These are phyloP conservation scores for Rugalucina vietnamica DNA, from an alignment of 2,888 invertebrate genomes.

Conservation along the genomic window DNA sequence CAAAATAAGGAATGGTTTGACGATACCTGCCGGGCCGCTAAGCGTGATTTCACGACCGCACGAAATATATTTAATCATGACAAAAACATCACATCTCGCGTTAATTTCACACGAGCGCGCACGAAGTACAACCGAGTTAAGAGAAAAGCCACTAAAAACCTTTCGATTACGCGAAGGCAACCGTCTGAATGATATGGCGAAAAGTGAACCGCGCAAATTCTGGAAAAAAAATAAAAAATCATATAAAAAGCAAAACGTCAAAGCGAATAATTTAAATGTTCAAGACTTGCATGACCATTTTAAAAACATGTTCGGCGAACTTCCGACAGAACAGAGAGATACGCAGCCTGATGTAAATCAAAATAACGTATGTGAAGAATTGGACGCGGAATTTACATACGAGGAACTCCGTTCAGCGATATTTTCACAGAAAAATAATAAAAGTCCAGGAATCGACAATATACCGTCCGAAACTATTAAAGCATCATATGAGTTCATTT, in stretches of 20 bases:
- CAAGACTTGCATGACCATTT: background rate
- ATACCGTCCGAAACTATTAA: slow-evolving; percentile 18
- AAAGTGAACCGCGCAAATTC: background rate
- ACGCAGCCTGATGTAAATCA: background rate
- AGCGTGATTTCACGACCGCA: too few species aligned
- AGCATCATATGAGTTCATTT: slow-evolving; percentile 12
- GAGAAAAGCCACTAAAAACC: background rate
- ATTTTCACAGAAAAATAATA: slow-evolving; percentile 13
- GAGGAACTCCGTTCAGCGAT: background rate
- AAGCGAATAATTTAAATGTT: background rate
- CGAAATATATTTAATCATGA: too few species aligned
- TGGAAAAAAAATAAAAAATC: background rate
- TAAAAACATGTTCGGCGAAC: background rate
- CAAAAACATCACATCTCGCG: too few species aligned
- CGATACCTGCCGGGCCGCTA: too few species aligned
- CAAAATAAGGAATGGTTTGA: too few species aligned
- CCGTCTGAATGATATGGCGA: background rate
- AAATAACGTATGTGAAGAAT: background rate
- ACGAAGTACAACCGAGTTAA: background rate
- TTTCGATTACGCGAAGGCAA: background rate
- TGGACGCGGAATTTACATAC: background rate
- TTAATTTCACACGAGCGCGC: too few species aligned
- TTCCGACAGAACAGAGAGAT: background rate
- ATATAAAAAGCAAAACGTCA: background rate
- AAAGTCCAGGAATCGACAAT: background rate